Conservation (phyloP, 2,888 invertebrate species). For the Bellardia bayeri region DNA sequence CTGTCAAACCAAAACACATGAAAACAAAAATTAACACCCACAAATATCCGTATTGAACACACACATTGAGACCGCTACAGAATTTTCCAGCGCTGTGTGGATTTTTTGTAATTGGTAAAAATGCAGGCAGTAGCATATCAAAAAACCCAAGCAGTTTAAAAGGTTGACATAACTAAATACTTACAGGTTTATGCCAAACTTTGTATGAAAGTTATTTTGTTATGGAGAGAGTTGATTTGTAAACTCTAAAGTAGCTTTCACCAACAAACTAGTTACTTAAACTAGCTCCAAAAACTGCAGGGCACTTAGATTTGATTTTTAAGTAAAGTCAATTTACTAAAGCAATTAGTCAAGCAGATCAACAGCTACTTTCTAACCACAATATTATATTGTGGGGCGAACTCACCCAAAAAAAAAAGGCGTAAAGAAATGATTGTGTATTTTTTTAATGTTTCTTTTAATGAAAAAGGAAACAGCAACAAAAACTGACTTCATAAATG, state of each 20-base stretch:
- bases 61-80: slow-evolving; percentile 5
- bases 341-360: slow-evolving; percentile 68
- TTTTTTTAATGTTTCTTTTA: neutral
- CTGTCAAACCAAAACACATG: slow-evolving; percentile 7
- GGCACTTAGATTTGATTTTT: neutral
- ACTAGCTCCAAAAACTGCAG: too few species aligned
- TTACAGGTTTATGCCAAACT: too few species aligned
- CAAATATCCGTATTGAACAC: neutral
- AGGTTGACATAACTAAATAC: too few species aligned
- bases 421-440: neutral
- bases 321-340: slow-evolving; percentile 11
- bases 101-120: neutral
- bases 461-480: neutral
- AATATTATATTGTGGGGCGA: neutral
- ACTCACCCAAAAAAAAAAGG: neutral
- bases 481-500: neutral
- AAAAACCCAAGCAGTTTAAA: too few species aligned
- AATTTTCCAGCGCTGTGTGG: neutral
- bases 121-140: neutral
- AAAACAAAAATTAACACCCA: slow-evolving; percentile 16
- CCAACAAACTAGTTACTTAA: too few species aligned
- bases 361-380: slow-evolving; percentile 34
- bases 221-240: too few species aligned
- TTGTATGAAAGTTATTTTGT: too few species aligned
- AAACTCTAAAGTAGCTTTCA: too few species aligned